Evolutionary conservation across 2,113 vertebrate genomes (phyloP), one percentile per base, ranked within the genome.

Genomic region (Gymnobelideus leadbeateri): DNA sequence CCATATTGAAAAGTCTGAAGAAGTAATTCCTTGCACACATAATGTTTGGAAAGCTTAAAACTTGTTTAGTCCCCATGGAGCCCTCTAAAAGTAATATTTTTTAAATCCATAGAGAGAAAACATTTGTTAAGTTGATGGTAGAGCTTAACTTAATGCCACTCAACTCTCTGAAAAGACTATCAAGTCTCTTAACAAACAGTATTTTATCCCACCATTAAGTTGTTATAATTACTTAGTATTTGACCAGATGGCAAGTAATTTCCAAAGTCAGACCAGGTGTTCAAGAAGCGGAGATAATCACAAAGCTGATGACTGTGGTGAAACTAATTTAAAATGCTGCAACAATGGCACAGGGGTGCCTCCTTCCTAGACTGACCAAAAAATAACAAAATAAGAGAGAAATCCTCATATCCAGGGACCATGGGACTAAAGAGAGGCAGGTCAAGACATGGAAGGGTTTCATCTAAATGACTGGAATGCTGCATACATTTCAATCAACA

Each of bases 211-310:
- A 93, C 95, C 98, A 97, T 98, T 98, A 98, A 98, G 96, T 97
- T 98, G 97, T 97, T 98, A 97, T 98, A 98, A 98, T 98, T 98
- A 98, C 95, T 95, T 94, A 89, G 96, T 94, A 97, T 98, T 97
- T 97, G 97, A 96, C 98, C 98, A 99, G 98, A 98, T 99, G 98
- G 98, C 92, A 98, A 98, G 97, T 98, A 95, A 98, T 98, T 98
- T 98, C 97, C 97, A 96, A 98, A 98, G 97, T 98, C 96, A 92
- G 97, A 98, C 98, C 98, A 98, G 98, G 97, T 99, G 98, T 98
- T 98, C 96, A 97, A 98, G 98, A 98, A 97, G 98, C 97, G 94
- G 96, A 98, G 97, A 95, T 98, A 98, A 99, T 98, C 97, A 97
- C 97, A 98, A 97, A 98, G 97, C 97, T 98, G 97, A 98, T 98